Percentiles rank a stretch among this genome's conserved stretches.
Conservation (phyloP, 37 sponge, comb jelly and placozoan genomes). For the Halisarca cf. caerulea region DNA sequence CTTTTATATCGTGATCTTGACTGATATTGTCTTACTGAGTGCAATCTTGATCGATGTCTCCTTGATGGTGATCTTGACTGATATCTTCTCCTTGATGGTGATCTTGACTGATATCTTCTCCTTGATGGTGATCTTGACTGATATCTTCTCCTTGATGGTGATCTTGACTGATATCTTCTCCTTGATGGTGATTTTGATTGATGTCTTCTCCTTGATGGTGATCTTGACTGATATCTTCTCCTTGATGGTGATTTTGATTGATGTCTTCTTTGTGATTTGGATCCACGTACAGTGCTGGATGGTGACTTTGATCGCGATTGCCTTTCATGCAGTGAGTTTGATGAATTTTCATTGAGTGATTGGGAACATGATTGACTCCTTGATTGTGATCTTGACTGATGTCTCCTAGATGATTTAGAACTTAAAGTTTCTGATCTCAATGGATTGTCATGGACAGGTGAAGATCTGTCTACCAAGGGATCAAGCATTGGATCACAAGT, state of each 20-base stretch:
- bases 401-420: no score
- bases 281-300: no score
- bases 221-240: not conserved
- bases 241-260: not conserved
- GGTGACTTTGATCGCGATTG: no score
- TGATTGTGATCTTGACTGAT: no score
- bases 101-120: not conserved
- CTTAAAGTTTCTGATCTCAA: no score
- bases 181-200: not conserved
- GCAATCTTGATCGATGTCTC: not conserved
- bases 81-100: not conserved
- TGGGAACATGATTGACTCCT: no score
- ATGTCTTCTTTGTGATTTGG: not conserved
- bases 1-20: not conserved
- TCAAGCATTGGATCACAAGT: no score
- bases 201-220: not conserved
- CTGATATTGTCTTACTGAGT: not conserved
- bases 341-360: no score
- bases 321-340: no score
- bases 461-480: no score
- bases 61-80: not conserved
- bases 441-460: no score
- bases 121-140: not conserved
- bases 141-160: not conserved
- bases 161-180: not conserved